phyloP scores from a whole-genome alignment of 1,140 invertebrate genomes.

The Papilio xuthus region DNA sequence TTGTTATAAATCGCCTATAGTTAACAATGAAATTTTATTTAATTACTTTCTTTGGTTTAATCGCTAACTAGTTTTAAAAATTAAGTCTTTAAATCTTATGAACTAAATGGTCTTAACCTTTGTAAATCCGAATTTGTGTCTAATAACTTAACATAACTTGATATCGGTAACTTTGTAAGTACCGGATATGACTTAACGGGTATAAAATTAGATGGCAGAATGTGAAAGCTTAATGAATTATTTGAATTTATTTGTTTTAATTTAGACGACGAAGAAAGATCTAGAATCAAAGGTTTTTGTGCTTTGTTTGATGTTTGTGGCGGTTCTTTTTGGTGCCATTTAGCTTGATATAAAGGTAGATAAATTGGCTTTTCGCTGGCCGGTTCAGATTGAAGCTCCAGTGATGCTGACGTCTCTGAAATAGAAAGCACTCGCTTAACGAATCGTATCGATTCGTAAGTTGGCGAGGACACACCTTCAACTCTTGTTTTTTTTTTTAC shows the following conservation, averaged over 20 bases:
- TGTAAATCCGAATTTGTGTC: constrained; percentile 13
- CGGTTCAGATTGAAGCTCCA: constrained; percentile 45
- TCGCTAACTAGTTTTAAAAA: background rate
- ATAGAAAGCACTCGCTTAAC: constrained; percentile 61
- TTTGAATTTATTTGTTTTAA: constrained; percentile 9
- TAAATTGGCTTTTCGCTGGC: constrained; percentile 32
- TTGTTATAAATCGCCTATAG: background rate
- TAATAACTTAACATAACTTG: background rate
- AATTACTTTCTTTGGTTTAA: constrained; percentile 5
- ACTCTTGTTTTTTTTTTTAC: background rate
- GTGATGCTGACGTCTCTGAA: constrained; percentile 57
- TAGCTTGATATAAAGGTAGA: constrained; percentile 13
- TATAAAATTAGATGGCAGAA: background rate
- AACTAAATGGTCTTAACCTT: background rate
- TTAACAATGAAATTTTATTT: background rate
- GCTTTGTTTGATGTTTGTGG: constrained; percentile 23
- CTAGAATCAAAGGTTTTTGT: constrained; percentile 37
- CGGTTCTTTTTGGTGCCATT: constrained; percentile 33
- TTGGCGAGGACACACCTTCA: constrained; percentile 41
- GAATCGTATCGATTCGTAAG: constrained; percentile 56
- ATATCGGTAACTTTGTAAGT: background rate
- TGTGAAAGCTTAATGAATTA: background rate
- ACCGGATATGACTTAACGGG: background rate
- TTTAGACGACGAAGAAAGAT: constrained; percentile 40
- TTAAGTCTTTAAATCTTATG: background rate